These are phyloP conservation scores for Pocillopora damicornis DNA, from an alignment of 64 coral and sea anemone genomes.

Conservation along the genomic window DNA sequence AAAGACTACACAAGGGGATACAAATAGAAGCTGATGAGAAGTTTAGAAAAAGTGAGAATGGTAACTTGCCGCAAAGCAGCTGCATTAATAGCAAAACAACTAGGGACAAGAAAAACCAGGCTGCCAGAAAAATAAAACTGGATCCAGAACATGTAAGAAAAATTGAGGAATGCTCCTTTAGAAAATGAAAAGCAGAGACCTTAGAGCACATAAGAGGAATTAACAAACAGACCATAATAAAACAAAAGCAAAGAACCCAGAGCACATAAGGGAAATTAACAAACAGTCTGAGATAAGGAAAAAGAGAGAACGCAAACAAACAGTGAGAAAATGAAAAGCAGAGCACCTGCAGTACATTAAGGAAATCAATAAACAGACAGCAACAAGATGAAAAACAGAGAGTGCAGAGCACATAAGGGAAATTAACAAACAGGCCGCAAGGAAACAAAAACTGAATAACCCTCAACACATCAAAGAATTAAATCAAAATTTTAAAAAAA, in stretches of 20 bases:
- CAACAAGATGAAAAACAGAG: background rate
- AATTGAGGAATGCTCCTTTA: background rate
- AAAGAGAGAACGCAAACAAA: background rate
- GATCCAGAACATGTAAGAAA: background rate
- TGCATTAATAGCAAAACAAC: background rate
- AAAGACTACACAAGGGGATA: conserved; percentile 11
- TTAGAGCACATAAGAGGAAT: background rate
- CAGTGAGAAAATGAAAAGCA: no score
- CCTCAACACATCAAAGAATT: conserved; percentile 13
- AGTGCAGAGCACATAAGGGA: background rate
- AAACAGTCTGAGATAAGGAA: conserved; percentile 5
- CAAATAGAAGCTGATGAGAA: background rate
- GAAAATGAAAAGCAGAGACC: background rate
- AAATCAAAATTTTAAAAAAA: background rate
- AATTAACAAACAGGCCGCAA: conserved; percentile 9
- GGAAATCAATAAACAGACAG: conserved; percentile 1
- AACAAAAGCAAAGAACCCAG: background rate
- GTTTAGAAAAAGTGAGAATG: conserved; percentile 1
- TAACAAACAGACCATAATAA: conserved; percentile 10
- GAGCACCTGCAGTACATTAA: background rate
- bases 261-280: background rate
- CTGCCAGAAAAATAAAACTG: background rate
- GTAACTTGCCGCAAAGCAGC: conserved; percentile 7
- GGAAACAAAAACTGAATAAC: background rate
- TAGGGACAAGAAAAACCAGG: background rate